Conservation (phyloP, 2,888 invertebrate species). For the Steinernema hermaphroditum region DNA sequence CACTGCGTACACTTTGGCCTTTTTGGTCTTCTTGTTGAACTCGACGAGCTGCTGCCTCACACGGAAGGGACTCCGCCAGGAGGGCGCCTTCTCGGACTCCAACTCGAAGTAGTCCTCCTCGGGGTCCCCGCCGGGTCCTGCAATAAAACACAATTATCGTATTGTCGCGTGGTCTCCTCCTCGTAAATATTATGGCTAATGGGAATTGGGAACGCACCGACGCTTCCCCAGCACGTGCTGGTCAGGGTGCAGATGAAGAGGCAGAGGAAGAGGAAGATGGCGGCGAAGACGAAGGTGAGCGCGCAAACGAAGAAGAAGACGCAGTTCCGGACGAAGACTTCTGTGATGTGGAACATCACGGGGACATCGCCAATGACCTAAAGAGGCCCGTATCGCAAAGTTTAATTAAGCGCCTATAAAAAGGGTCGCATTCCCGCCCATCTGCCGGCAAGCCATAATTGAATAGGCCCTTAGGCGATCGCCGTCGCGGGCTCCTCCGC, state of each 20-base stretch:
- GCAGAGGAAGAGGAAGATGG: slow-evolving; percentile 24
- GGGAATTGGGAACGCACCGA: background rate
- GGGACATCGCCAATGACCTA: background rate
- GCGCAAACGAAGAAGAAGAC: slow-evolving; percentile 27
- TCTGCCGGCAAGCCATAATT: slow-evolving; percentile 26
- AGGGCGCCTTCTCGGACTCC: background rate
- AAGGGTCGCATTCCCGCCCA: background rate
- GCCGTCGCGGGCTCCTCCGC: background rate
- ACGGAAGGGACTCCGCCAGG: background rate
- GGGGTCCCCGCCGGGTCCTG: background rate
- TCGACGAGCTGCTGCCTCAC: slow-evolving; percentile 4
- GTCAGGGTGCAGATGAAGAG: slow-evolving; percentile 23
- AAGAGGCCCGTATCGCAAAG: background rate
- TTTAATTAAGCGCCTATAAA: slow-evolving; percentile 31
- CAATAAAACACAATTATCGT: too few species aligned
- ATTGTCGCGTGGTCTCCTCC: too few species aligned
- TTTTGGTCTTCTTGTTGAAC: slow-evolving; percentile 14
- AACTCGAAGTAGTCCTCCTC: slow-evolving; percentile 20
- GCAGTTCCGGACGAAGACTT: slow-evolving; percentile 25
- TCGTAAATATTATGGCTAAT: too few species aligned
- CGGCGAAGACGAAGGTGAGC: slow-evolving; percentile 2
- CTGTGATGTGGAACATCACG: slow-evolving; percentile 20
- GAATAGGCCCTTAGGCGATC: slow-evolving; percentile 11
- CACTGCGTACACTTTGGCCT: slow-evolving; percentile 6
- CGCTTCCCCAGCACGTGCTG: slow-evolving; percentile 3